Conservation (phyloP, 2,888 invertebrate species). For the Andrena trimmerana region DNA sequence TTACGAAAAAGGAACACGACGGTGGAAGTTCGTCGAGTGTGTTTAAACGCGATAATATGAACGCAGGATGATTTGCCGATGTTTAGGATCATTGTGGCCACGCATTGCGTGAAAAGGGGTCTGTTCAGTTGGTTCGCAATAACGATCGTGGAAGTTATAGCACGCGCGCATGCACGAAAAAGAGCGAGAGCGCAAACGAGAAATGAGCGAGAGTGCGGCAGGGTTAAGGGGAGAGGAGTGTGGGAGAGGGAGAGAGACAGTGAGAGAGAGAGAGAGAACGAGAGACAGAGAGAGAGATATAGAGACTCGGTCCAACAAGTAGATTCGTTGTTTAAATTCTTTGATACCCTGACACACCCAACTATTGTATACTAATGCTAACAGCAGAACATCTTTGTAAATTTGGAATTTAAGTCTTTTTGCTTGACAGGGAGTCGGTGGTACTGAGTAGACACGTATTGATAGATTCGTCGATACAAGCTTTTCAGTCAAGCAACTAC, state of each 20-base stretch:
- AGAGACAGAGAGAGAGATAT: background rate
- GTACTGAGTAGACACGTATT: background rate
- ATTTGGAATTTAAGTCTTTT: background rate
- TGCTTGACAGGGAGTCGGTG: background rate
- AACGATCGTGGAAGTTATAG: slow-evolving; percentile 39
- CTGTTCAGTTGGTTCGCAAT: slow-evolving; percentile 32
- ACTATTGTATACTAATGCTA: background rate
- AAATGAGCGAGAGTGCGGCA: slow-evolving; percentile 8
- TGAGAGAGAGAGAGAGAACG: background rate
- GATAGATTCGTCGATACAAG: background rate
- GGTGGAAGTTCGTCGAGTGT: background rate
- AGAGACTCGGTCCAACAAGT: slow-evolving; percentile 32
- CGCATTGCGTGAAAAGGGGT: slow-evolving; percentile 63
- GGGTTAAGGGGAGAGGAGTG: background rate
- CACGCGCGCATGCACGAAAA: slow-evolving; percentile 54
- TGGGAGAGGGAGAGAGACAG: background rate
- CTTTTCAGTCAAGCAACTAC: background rate
- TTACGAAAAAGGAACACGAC: background rate
- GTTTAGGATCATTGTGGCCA: slow-evolving; percentile 47
- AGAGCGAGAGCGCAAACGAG: slow-evolving; percentile 22
- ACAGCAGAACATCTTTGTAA: background rate
- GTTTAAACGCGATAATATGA: slow-evolving; percentile 21
- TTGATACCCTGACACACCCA: slow-evolving; percentile 32
- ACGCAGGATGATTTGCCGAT: slow-evolving; percentile 54
- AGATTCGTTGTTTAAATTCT: slow-evolving; percentile 7